phyloP scores from a whole-genome alignment of 1,140 invertebrate genomes.

The Cataglyphis hispanica region DNA sequence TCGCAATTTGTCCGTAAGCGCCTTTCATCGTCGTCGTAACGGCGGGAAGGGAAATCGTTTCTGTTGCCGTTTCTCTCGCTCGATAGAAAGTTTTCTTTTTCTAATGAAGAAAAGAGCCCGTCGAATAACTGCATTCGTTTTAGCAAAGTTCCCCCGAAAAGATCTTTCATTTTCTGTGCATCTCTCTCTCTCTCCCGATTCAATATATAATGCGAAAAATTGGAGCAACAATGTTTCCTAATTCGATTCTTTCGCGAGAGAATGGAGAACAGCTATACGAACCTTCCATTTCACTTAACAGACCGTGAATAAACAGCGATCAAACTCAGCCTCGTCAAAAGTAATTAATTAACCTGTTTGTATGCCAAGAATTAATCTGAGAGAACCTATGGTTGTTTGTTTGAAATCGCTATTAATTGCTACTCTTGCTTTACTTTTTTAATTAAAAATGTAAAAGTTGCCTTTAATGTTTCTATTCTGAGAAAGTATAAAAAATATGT shows the following conservation, averaged over 20 bases:
- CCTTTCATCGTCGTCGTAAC: slow-evolving; percentile 36
- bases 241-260: slow-evolving; percentile 8
- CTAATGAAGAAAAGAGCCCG: slow-evolving; percentile 50
- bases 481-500: too few species aligned
- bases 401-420: slow-evolving; percentile 35
- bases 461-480: not conserved
- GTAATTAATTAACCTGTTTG: slow-evolving; percentile 63
- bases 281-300: slow-evolving; percentile 26
- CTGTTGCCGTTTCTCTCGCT: not conserved
- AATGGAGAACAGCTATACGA: not conserved
- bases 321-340: slow-evolving; percentile 46
- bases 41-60: slow-evolving; percentile 23
- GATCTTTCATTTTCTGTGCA: slow-evolving; percentile 36
- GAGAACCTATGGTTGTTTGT: not conserved
- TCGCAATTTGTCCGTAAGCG: slow-evolving; percentile 52
- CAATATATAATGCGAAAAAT: slow-evolving; percentile 45
- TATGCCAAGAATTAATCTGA: slow-evolving; percentile 31
- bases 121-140: slow-evolving; percentile 47
- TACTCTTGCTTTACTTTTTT: not conserved
- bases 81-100: slow-evolving; percentile 48
- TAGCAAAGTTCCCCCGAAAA: slow-evolving; percentile 29
- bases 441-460: not conserved
- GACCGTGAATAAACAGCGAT: slow-evolving; percentile 49
- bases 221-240: slow-evolving; percentile 42
- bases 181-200: not conserved